Conservation (phyloP, 1,140 invertebrate species). For the Drosophila willistoni region DNA sequence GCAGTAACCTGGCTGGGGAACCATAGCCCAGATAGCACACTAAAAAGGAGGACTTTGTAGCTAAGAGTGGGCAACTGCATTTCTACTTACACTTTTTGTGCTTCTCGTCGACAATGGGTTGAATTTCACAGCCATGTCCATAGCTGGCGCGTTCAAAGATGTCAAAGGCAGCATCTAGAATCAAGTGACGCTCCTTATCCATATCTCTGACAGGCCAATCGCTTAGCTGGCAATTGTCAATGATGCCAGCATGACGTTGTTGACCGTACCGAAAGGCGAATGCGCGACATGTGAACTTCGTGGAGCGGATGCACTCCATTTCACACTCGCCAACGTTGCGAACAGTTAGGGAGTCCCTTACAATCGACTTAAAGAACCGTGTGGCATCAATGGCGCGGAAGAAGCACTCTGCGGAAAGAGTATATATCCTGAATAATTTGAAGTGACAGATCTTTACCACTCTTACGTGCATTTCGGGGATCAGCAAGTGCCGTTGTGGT, state of each 20-base stretch:
- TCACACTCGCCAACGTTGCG: constrained; percentile 90
- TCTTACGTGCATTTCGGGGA: constrained; percentile 78
- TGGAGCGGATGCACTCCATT: constrained; percentile 87
- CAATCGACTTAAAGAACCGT: constrained; percentile 86
- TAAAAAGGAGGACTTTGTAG: constrained; percentile 57
- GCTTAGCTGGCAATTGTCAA: constrained; percentile 89
- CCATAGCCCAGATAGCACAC: constrained; percentile 90
- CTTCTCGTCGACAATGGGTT: constrained; percentile 83
- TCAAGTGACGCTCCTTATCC: constrained; percentile 85
- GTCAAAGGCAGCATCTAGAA: constrained; percentile 87
- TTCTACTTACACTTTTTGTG: constrained; percentile 83
- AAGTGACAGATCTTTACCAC: neutral
- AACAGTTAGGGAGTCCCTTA: constrained; percentile 86
- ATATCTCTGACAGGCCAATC: constrained; percentile 88
- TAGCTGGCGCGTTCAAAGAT: constrained; percentile 91
- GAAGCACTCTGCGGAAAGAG: constrained; percentile 88
- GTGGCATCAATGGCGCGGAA: constrained; percentile 90
- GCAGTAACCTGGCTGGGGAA: constrained; percentile 87
- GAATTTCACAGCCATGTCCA: constrained; percentile 90
- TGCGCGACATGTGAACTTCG: constrained; percentile 89
- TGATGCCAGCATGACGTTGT: constrained; percentile 85
- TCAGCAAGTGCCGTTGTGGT: constrained; percentile 68
- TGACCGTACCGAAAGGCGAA: constrained; percentile 90
- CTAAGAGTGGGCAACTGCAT: too few species aligned
- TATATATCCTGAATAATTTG: constrained; percentile 26